A percentile compares a stretch with the other conserved stretches of the same genome.
Conservation (phyloP, 2,797 vertebrate species). For the Epinephelus awoara region DNA sequence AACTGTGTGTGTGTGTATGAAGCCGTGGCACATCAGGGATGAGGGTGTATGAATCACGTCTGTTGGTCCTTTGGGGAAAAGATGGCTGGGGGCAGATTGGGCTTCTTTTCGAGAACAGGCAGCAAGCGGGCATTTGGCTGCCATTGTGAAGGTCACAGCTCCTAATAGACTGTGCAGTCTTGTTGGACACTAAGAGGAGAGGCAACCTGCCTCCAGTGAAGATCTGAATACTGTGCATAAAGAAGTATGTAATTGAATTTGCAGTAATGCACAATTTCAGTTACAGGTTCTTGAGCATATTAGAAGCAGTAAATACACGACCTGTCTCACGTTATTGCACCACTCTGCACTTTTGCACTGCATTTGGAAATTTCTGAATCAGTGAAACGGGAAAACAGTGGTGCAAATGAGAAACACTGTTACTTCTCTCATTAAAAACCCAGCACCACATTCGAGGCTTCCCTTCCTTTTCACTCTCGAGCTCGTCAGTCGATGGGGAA, state of each 20-base stretch:
- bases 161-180: conserved; percentile 16
- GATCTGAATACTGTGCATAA: conserved; percentile 1
- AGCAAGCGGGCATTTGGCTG: conserved; percentile 37
- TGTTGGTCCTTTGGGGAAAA: conserved; percentile 43
- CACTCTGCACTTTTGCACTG: background rate
- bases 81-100: conserved; percentile 37
- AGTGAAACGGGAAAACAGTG: conserved; percentile 5
- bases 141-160: conserved; percentile 63
- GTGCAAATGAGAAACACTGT: conserved; percentile 21
- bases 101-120: conserved; percentile 34
- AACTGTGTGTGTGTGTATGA: conserved; percentile 35
- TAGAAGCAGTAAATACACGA: background rate
- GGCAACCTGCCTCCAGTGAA: conserved; percentile 16
- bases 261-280: conserved; percentile 2
- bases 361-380: conserved; percentile 2
- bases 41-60: conserved; percentile 51
- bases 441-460: conserved; percentile 17
- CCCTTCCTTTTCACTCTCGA: conserved; percentile 39
- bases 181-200: conserved; percentile 33
- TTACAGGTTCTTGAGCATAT: background rate
- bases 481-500: conserved; percentile 26
- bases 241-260: background rate
- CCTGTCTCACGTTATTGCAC: conserved; percentile 1
- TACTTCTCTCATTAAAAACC: conserved; percentile 35
- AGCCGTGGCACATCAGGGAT: conserved; percentile 29